Base-by-base conservation (phyloP, 2,797 vertebrate species). In the Pogonophryne albipinna region DNA sequence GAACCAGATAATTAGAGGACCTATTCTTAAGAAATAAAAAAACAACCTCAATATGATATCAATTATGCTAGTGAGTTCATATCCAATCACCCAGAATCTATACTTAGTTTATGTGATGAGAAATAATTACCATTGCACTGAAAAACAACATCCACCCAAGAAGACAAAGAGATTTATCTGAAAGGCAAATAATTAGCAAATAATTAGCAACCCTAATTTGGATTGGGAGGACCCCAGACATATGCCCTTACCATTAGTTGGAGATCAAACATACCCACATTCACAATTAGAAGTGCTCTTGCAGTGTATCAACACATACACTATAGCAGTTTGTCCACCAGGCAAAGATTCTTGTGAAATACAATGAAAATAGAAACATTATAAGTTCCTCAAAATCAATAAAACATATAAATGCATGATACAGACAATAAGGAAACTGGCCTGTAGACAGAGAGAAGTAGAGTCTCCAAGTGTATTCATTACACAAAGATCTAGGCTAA, bases 291-390 rank as follows among this genome's bases (percentile, higher is more conserved):
- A 27, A 27, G 4, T 27, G 27, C 1, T 27, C 4, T 5, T 27
- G 27, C 27, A 27, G 27, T 27, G 27, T 27, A 27, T 27, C 27
- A 27, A 27, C 27, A 27, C 4, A 5, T 27, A 27, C 1, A 27
- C 4, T 27, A 27, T 5, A 82, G 70, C 42, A 46, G 55, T 74
- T 74, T 80, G 79, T 79, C 83, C 71, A 45, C 41, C 42, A 85
- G 76, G 78, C 74, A 89, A 88, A 85, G 74, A 69, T 19, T 76
- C 72, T 86, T 81, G 72, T 85, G 67, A 66, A 77, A 10, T 16
- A 82, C 67, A 53, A 67, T 68, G 77, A 66, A 61, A 34, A 59
- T 34, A 45, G 3, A 14, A 53, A 70, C 27, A 27, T 27, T 58
- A 52, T 60, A 53, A 66, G 41, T 57, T 58, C 23, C 42, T 27